Base-by-base conservation (phyloP, 1,140 invertebrate genomes). In the Anastrepha ludens region DNA sequence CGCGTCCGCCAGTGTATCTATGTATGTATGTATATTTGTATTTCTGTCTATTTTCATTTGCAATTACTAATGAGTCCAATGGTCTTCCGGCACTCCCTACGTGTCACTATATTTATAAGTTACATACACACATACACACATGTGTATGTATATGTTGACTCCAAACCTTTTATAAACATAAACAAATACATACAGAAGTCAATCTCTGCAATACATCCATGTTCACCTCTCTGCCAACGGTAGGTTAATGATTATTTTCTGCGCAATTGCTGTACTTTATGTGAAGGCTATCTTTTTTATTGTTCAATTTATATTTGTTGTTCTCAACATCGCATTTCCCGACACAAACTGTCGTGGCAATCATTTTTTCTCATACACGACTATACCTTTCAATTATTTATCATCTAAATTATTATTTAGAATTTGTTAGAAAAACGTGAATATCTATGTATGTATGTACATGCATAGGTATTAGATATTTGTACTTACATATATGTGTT, bases 301-400 rank as follows among this genome's bases (percentile, higher is more conserved):
- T 81, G 74, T 55, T 81, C 47, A 20, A 81, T 17, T 29, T 29
- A 67, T 74, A 74, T 74, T 74, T 55, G 44, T 29, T 81, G 17
- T 81, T 44, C 74, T 81, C 47, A n/a, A n/a, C 20, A 81, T 55
- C 74, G 47, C n/a, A 81, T 81, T 81, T n/a, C 29, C 29, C 29
- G 1, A 29, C 29, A 29, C 50, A 81, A n/a, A 81, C n/a, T 55
- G 74, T 39, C 55, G 41, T 50, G 13, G 64, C 17, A 39, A 81
- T 81, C 47, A 81, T 50, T 81, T 70, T 70, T 44, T 81, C 74
- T 11, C 3, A 81, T 29, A 81, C 17, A 55, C 47, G 9, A 81
- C n/a, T 81, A 13, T n/a, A 81, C n/a, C 47, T 55, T 55, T 50
- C 74, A 81, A 81, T 55, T 81, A 81, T 58, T 81, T 81, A 50